Percentiles rank a stretch among this genome's conserved stretches.
These are phyloP conservation scores for Esox masquinongy DNA, from an alignment of 2,797 vertebrate genomes.

Conservation along the genomic window DNA sequence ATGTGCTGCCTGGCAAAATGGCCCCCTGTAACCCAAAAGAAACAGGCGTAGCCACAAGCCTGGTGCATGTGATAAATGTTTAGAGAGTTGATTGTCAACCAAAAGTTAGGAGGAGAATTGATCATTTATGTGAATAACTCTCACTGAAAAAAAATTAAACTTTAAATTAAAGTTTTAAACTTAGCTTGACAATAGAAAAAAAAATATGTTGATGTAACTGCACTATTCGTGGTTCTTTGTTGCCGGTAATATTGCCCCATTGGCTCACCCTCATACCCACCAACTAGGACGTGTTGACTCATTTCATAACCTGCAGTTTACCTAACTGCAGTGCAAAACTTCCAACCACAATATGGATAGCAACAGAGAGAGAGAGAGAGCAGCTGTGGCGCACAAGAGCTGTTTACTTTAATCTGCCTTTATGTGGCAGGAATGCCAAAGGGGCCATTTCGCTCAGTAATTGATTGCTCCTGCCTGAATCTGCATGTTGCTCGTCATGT, in stretches of 20 bases:
- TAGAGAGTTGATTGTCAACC: slow-evolving; percentile 71
- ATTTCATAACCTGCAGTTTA: slow-evolving; percentile 37
- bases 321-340: slow-evolving; percentile 17
- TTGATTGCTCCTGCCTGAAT: slow-evolving; percentile 73
- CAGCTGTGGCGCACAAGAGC: slow-evolving; percentile 25
- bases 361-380: slow-evolving; percentile 37
- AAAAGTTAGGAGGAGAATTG: slow-evolving; percentile 59
- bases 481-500: slow-evolving; percentile 72
- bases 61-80: slow-evolving; percentile 78
- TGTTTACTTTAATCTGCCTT: slow-evolving; percentile 50
- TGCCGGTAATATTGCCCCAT: slow-evolving; percentile 30
- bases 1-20: slow-evolving; percentile 77
- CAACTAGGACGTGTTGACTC: slow-evolving; percentile 28
- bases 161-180: slow-evolving; percentile 67
- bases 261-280: slow-evolving; percentile 17
- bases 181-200: slow-evolving; percentile 45
- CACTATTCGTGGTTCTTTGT: slow-evolving; percentile 37
- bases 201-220: slow-evolving; percentile 39
- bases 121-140: slow-evolving; percentile 61
- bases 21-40: slow-evolving; percentile 67
- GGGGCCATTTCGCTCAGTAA: slow-evolving; percentile 62
- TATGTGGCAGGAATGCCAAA: slow-evolving; percentile 51
- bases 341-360: slow-evolving; percentile 16
- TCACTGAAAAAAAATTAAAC: slow-evolving; percentile 26
- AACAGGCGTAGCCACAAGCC: slow-evolving; percentile 64